A percentile compares a stretch with the other conserved stretches of the same genome.
These are phyloP conservation scores for Oxygymnocypris stewartii DNA, from an alignment of 2,113 vertebrate species.

Conservation along the genomic window DNA sequence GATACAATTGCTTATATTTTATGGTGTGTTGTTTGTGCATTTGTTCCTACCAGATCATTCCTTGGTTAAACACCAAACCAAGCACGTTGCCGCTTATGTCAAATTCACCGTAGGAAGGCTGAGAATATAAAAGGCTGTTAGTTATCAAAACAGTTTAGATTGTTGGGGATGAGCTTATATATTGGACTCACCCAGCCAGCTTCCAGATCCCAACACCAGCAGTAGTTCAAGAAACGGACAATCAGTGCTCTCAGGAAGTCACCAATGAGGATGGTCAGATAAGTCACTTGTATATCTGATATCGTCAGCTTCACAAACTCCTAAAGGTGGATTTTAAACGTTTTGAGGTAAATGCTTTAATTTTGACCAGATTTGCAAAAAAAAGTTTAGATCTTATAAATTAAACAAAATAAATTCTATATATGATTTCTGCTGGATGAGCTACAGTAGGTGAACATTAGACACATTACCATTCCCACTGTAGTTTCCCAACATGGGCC, in stretches of 20 bases:
- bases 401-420: conserved; percentile 6
- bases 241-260: conserved; percentile 94
- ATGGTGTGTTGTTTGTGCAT: neutral
- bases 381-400: neutral
- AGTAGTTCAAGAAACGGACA: conserved; percentile 96
- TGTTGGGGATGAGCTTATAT: neutral
- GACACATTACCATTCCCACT: conserved; percentile 86
- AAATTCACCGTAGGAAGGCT: conserved; percentile 97
- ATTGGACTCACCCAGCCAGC: conserved; percentile 90
- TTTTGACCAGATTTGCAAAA: neutral
- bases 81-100: conserved; percentile 98
- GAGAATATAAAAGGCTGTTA: conserved; percentile 21
- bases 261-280: conserved; percentile 92
- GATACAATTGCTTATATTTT: neutral
- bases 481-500: conserved; percentile 98
- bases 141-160: neutral
- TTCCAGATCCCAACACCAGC: conserved; percentile 99
- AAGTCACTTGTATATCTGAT: conserved; percentile 95
- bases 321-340: conserved; percentile 67
- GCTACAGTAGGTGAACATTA: neutral
- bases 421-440: conserved; percentile 3
- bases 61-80: conserved; percentile 97
- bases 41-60: conserved; percentile 93
- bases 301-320: conserved; percentile 95
- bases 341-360: neutral